phyloP scores from a whole-genome alignment of 2,888 invertebrate species.

The Chymomyza amoena region DNA sequence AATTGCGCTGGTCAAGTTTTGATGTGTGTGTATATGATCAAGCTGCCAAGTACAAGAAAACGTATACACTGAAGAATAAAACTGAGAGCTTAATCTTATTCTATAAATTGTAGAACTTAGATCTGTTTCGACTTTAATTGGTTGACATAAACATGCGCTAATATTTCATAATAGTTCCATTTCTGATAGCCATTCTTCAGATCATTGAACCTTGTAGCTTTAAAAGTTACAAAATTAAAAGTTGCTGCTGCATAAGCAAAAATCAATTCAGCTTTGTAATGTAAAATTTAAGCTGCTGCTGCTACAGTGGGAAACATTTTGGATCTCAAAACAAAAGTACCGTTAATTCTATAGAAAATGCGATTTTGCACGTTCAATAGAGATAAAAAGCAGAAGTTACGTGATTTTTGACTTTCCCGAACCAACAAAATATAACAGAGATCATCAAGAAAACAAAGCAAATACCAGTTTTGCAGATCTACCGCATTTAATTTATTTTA shows the following conservation, averaged over 20 bases:
- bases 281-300: background rate
- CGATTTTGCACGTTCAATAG: background rate
- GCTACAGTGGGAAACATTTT: background rate
- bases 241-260: background rate
- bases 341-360: background rate
- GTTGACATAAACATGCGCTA: background rate
- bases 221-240: background rate
- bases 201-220: conserved; percentile 17
- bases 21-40: conserved; percentile 12
- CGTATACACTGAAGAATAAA: background rate
- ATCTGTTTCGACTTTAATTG: no score
- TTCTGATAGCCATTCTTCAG: background rate
- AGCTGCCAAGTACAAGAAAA: background rate
- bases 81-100: background rate
- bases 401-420: background rate
- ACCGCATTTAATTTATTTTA: conserved; percentile 32
- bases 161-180: background rate
- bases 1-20: conserved; percentile 63
- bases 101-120: background rate
- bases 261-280: background rate
- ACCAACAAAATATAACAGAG: background rate
- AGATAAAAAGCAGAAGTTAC: background rate
- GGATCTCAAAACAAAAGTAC: background rate
- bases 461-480: conserved; percentile 7
- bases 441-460: background rate